Conservation (phyloP, 2,797 vertebrate genomes). For the Centropyge bicolor region DNA sequence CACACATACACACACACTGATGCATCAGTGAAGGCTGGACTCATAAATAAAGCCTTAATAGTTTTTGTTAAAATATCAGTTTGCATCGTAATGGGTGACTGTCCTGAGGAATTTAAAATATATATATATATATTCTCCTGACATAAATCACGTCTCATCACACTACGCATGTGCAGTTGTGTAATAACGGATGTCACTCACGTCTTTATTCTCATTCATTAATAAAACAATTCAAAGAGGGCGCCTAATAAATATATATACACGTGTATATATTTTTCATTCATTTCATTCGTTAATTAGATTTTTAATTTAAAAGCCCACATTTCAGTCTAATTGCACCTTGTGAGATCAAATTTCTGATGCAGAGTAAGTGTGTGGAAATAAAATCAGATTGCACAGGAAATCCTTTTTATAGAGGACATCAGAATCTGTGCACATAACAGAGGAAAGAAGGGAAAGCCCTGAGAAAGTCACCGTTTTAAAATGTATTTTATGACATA, state of each 20-base stretch:
- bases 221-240: constrained; percentile 56
- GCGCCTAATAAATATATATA: constrained; percentile 22
- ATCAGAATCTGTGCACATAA: not conserved
- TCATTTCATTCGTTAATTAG: constrained; percentile 37
- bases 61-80: constrained; percentile 25
- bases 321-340: constrained; percentile 33
- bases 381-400: constrained; percentile 1
- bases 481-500: constrained; percentile 27
- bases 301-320: constrained; percentile 29
- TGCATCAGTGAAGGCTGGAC: constrained; percentile 17
- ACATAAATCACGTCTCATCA: constrained; percentile 45
- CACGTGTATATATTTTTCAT: constrained; percentile 2
- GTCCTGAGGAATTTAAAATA: constrained; percentile 3
- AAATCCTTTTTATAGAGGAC: constrained; percentile 2
- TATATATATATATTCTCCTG: constrained; percentile 7
- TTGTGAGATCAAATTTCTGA: constrained; percentile 1
- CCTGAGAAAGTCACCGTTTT: not conserved
- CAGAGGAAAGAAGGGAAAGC: not conserved
- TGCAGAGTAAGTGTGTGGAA: not conserved
- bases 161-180: constrained; percentile 52
- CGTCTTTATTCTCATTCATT: constrained; percentile 57
- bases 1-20: constrained; percentile 13
- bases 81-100: not conserved
- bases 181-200: constrained; percentile 44
- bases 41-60: constrained; percentile 29